Evolutionary conservation across 2,113 vertebrate species (phyloP), one percentile per base, ranked within the genome.

Genomic region (Apodemus speciosus): DNA sequence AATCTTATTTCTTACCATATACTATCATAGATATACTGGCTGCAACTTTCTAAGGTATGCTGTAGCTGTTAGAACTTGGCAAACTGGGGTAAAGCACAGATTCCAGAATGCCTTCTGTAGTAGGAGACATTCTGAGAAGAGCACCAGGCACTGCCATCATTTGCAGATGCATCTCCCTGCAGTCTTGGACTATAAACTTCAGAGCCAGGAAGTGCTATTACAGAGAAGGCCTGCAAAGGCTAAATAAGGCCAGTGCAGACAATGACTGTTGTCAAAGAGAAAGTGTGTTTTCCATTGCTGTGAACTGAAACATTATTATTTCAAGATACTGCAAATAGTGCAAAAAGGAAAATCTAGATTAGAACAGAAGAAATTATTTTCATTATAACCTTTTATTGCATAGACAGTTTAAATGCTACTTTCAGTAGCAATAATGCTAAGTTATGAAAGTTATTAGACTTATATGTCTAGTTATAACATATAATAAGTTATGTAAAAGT

Each of bases 251-350:
- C 35, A n/a, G 21, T 25, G 3, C 8, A 46, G 20, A 9, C 35
- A n/a, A 35, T 49, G 66, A 21, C 3, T 25, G 4, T 8, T 15
- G 9, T 2, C 2, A 13, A 15, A 1, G 2, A 38, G 20, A 40
- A 53, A 40, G 9, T n/a, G 0, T 32, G 0, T 20, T 69, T 27
- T 68, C 13, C 7, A 16, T 21, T 62, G 5, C 43, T 56, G 3
- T 38, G 20, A 79, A 81, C 5, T 23, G 5, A n/a, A 4, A 3
- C 35, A 16, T 13, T 30, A 43, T 3, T 73, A 30, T 53, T n/a
- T 35, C 35, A n/a, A 60, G 38, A 68, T 75, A 10, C 16, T 73
- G 8, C 60, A 20, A 58, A 66, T 35, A 5, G 25, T 0, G 9
- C 5, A 30, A 66, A 43, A 62, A 72, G 58, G 1, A 75, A 25